Percentiles rank a stretch among this genome's conserved stretches.
These are phyloP conservation scores for Epinephelus fuscoguttatus DNA, from an alignment of 2,113 vertebrate species.

Conservation along the genomic window DNA sequence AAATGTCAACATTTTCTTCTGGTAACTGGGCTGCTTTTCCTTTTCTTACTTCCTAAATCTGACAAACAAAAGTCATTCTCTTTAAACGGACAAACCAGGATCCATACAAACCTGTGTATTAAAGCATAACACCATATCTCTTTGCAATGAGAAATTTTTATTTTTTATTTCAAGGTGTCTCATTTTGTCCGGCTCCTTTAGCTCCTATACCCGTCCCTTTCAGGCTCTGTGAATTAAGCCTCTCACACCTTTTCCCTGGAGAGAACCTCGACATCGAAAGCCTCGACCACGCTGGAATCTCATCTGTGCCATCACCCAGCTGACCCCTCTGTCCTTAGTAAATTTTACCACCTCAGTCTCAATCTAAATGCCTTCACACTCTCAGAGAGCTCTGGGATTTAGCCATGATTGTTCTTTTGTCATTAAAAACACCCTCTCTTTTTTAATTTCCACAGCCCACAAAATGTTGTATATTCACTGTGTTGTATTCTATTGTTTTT, in stretches of 20 bases:
- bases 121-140: not conserved
- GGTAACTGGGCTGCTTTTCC: not conserved
- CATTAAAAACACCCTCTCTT: slow-evolving; percentile 12
- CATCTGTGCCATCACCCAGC: not conserved
- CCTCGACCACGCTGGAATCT: not conserved
- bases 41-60: not conserved
- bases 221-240: slow-evolving; percentile 34
- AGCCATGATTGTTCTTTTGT: not conserved
- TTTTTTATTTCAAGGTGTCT: slow-evolving; percentile 17
- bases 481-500: not conserved
- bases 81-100: not conserved
- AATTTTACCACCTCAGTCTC: slow-evolving; percentile 18
- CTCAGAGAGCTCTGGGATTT: not conserved
- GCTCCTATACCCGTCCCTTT: not conserved
- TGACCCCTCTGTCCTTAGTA: not conserved
- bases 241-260: slow-evolving; percentile 5
- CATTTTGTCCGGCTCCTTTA: slow-evolving; percentile 23
- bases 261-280: not conserved
- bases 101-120: not conserved
- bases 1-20: no score
- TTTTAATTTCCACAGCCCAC: not conserved
- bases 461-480: not conserved
- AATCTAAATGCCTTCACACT: not conserved
- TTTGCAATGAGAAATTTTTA: not conserved
- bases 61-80: not conserved